phyloP scores from a whole-genome alignment of 1,140 invertebrate species.

The Holcopasites calliopsidis region DNA sequence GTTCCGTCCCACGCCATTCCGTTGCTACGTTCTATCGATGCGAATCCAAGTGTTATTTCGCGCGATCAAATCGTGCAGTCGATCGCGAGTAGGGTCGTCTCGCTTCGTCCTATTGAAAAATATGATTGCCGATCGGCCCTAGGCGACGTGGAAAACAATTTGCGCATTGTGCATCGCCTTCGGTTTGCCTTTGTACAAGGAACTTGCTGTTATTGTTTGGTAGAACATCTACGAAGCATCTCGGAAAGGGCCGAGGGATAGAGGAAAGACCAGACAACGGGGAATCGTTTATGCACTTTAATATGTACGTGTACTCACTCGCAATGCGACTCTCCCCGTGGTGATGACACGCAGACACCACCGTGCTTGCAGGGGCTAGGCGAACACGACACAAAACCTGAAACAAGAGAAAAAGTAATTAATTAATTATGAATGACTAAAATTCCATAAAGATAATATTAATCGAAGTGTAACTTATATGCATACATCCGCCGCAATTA shows the following conservation, averaged over 20 bases:
- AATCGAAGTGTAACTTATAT: no score
- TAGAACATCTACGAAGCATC: no score
- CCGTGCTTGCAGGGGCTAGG: constrained; percentile 92
- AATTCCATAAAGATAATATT: no score
- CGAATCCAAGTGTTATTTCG: constrained; percentile 41
- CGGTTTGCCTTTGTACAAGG: no score
- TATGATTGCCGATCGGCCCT: background rate
- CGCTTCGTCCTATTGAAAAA: background rate
- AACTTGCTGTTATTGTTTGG: no score
- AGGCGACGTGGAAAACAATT: background rate
- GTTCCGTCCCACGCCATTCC: constrained; percentile 60
- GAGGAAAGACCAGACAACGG: no score
- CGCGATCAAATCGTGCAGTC: constrained; percentile 50
- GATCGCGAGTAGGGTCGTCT: constrained; percentile 28
- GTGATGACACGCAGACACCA: constrained; percentile 86
- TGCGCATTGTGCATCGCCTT: background rate
- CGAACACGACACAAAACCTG: constrained; percentile 92
- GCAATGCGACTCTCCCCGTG: constrained; percentile 88
- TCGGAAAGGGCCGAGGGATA: no score
- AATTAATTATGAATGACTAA: no score
- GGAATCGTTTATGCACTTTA: no score
- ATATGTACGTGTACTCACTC: constrained; percentile 89
- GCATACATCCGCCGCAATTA: no score
- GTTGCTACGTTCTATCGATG: constrained; percentile 53
- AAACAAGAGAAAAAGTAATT: constrained; percentile 69